A percentile compares a stretch with the other conserved stretches of the same genome.
phyloP scores from a whole-genome alignment of 2,113 vertebrate species.

The Carlito syrichta region DNA sequence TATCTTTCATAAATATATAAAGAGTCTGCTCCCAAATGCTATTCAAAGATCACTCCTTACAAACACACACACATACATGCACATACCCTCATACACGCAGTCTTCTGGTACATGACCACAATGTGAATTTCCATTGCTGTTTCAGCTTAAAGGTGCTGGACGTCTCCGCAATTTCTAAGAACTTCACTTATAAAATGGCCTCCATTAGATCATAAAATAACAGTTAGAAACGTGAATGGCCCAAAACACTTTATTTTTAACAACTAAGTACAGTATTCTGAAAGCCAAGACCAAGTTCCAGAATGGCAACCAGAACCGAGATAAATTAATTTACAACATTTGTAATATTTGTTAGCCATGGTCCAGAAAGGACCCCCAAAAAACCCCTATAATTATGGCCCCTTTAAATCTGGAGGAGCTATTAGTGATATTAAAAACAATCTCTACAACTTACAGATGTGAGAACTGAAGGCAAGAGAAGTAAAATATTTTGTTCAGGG shows the following conservation, averaged over 20 bases:
- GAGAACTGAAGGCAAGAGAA: neutral
- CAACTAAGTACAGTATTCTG: neutral
- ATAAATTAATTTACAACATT: neutral
- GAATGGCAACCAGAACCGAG: neutral
- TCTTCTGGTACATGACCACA: neutral
- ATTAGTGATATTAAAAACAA: neutral
- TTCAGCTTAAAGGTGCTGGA: neutral
- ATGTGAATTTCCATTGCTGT: neutral
- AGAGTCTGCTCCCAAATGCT: neutral
- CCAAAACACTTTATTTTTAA: neutral
- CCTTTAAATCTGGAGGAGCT: neutral
- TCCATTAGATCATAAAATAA: neutral
- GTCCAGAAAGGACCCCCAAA: neutral
- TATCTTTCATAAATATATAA: neutral
- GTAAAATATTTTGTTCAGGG: neutral
- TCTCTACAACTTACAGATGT: neutral
- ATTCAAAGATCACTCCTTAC: neutral
- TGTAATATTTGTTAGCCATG: neutral
- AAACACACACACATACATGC: neutral
- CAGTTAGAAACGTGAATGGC: neutral
- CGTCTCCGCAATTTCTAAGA: neutral
- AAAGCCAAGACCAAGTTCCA: neutral
- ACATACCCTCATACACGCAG: neutral
- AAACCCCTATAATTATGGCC: neutral
- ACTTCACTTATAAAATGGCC: neutral